phyloP scores from a whole-genome alignment of 2,888 invertebrate species.

The Sminthurinus aureus region DNA sequence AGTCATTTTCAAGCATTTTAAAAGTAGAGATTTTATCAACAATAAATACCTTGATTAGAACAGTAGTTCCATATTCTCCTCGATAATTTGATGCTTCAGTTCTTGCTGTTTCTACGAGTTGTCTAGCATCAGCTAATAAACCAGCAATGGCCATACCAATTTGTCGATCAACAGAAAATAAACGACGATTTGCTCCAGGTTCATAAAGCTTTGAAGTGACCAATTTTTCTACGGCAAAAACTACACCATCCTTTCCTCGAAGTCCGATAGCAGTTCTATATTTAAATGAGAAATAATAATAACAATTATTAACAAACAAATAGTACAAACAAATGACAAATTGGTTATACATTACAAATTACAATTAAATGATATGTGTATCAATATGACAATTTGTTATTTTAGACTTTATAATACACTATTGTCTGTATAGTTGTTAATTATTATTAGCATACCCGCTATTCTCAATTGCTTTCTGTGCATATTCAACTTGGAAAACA shows the following conservation, averaged over 20 bases:
- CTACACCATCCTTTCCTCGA: constrained; percentile 93
- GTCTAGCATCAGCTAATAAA: constrained; percentile 91
- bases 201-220: constrained; percentile 94
- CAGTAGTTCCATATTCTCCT: constrained; percentile 84
- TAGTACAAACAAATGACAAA: neutral
- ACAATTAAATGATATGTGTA: neutral
- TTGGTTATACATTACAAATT: neutral
- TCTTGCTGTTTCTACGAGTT: constrained; percentile 89
- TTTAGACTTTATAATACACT: neutral
- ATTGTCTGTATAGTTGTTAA: too few relatives aligned
- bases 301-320: neutral
- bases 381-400: neutral
- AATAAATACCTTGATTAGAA: constrained; percentile 76
- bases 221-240: constrained; percentile 97
- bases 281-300: neutral
- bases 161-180: constrained; percentile 91
- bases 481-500: constrained; percentile 99
- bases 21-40: neutral
- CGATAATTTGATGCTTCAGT: constrained; percentile 95
- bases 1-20: neutral
- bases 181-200: constrained; percentile 86
- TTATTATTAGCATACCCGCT: constrained; percentile 74
- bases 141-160: constrained; percentile 96
- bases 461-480: constrained; percentile 98
- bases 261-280: constrained; percentile 88